Evolutionary conservation across 2,113 vertebrate species (phyloP), one percentile per base, ranked within the genome.

Genomic region (Benitochromis conjunctus): DNA sequence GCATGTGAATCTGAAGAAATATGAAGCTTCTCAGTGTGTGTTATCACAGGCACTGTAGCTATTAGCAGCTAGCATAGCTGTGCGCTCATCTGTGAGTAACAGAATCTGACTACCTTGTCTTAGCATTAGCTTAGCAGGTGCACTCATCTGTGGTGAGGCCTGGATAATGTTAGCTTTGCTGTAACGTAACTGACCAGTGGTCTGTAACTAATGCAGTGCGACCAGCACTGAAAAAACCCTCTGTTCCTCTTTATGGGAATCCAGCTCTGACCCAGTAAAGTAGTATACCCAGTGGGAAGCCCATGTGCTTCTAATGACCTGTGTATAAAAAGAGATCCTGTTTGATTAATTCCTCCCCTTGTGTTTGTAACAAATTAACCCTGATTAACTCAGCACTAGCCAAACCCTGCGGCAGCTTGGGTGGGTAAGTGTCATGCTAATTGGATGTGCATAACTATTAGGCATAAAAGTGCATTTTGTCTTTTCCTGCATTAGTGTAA

Each of bases 291-390:
- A 81, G 76, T 86, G 89, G 90, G 88, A 46, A 64, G 84, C 46
- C 90, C 85, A 86, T 94, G 93, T 93, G 93, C 79, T 88, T 91
- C 85, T 93, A 87, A 92, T 94, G 94, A 90, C 91, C 89, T 92
- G 90, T 85, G 86, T 46, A 93, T 90, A 92, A 93, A 91, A 87
- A 82, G 90, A 87, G 91, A 87, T 86, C 81, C 82, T 78, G 64
- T 92, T 91, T 92, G 90, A 94, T 94, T 92, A 92, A 91, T 91
- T 91, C 82, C 64, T 88, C 84, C 86, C 84, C 84, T 89, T 93
- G 89, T 93, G 90, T 95, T 93, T 91, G 86, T 89, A 92, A 93
- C 92, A 90, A 94, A 95, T 95, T 93, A 94, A 93, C 94, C 92
- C 92, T 92, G 90, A 94, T 95, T 94, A 95, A 92, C 82, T 91